A percentile compares a stretch with the other conserved stretches of the same genome.
Evolutionary conservation across 2,113 vertebrate genomes (phyloP).

Genomic region (Silurus glanis): DNA sequence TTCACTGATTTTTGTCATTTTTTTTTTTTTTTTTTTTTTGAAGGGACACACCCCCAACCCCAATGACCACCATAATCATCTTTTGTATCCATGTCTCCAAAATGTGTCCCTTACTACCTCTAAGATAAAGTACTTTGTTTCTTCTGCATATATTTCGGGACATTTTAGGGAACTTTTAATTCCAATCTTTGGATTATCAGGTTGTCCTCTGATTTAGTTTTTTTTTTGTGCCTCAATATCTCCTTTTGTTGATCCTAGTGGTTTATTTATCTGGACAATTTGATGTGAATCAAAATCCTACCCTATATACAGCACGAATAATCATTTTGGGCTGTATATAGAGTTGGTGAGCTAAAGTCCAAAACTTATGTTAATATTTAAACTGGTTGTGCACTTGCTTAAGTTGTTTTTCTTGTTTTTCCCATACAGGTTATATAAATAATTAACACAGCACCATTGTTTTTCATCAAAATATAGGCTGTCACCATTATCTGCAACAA

Average conservation of each 20-base stretch:
- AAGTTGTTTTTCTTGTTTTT: neutral
- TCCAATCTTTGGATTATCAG: neutral
- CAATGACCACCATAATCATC: neutral
- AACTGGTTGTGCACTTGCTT: neutral
- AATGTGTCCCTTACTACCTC: neutral
- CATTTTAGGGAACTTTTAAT: neutral
- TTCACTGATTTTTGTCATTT: slow-evolving; percentile 26
- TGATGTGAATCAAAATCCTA: neutral
- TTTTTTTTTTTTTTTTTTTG: slow-evolving; percentile 19
- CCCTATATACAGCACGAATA: neutral
- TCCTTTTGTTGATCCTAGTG: too few species aligned
- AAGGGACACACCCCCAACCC: slow-evolving; percentile 15
- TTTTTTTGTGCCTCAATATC: neutral
- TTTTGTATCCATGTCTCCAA: too few species aligned
- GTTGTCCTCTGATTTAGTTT: neutral
- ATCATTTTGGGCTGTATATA: neutral
- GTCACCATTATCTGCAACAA: too few species aligned
- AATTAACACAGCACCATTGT: neutral
- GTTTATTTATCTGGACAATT: neutral
- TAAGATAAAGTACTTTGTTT: neutral
- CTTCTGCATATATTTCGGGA: neutral
- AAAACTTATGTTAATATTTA: neutral
- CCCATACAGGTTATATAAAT: neutral
- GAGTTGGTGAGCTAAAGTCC: neutral
- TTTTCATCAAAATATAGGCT: neutral